Evolutionary conservation across 2,888 invertebrate genomes (phyloP).

Genomic region (Ecliptopera silaceata): DNA sequence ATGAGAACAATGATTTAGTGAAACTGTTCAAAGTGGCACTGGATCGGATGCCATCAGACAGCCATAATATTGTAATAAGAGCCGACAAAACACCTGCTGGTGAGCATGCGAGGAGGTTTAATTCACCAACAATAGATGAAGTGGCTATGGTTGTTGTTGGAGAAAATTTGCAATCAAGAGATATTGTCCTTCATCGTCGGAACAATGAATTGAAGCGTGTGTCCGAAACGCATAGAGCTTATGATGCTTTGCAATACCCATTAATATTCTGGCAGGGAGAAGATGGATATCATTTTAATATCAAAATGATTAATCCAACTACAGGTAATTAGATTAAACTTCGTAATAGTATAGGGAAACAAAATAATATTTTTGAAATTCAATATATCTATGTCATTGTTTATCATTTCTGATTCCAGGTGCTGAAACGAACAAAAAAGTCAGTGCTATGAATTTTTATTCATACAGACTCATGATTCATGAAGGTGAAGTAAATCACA

Average conservation of each 20-base stretch:
- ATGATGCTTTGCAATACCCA: constrained; percentile 38
- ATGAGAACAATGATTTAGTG: neutral
- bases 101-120: neutral
- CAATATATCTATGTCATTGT: neutral
- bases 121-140: neutral
- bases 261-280: constrained; percentile 34
- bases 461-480: constrained; percentile 40
- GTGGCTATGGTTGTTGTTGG: neutral
- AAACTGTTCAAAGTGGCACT: neutral
- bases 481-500: constrained; percentile 19
- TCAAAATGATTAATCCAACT: constrained; percentile 13
- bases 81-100: neutral
- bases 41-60: neutral
- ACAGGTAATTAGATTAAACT: constrained; percentile 1
- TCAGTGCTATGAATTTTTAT: constrained; percentile 36
- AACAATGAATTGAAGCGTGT: neutral
- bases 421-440: constrained; percentile 18
- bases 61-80: neutral
- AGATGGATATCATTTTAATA: constrained; percentile 35
- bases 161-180: neutral
- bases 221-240: constrained; percentile 22
- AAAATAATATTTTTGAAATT: no score
- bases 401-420: neutral
- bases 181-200: neutral
- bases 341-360: no score